These are phyloP conservation scores for Caenorhabditis wallacei DNA, from an alignment of 2,888 invertebrate species.

Conservation along the genomic window DNA sequence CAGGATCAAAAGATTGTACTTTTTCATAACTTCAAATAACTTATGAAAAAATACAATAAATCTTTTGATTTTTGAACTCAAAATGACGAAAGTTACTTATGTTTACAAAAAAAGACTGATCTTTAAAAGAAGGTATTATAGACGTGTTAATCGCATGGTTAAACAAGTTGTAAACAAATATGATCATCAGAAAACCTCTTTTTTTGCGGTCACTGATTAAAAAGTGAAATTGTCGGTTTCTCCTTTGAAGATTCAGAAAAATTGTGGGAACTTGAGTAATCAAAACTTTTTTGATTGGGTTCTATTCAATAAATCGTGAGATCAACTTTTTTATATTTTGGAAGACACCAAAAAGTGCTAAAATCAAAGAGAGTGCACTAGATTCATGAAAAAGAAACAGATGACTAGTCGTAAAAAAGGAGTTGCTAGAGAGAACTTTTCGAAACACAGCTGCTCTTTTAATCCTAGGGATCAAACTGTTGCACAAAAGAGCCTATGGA, in stretches of 20 bases:
- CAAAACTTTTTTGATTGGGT: too few relatives aligned
- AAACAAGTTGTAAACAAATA: neutral
- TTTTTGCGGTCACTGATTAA: too few relatives aligned
- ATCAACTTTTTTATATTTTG: neutral
- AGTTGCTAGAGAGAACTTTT: conserved; percentile 15
- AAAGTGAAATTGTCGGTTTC: neutral
- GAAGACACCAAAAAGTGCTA: neutral
- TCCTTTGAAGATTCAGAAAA: neutral
- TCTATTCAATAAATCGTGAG: neutral
- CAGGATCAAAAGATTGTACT: conserved; percentile 1
- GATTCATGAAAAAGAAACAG: conserved; percentile 20
- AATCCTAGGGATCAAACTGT: conserved; percentile 53
- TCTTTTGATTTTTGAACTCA: neutral
- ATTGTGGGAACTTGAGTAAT: neutral
- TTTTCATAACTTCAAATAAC: neutral
- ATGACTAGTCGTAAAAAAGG: conserved; percentile 6
- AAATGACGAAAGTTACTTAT: too few relatives aligned
- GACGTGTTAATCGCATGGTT: neutral
- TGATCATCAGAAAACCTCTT: too few relatives aligned
- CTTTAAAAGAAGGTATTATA: neutral
- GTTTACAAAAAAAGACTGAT: neutral
- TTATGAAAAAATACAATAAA: too few relatives aligned
- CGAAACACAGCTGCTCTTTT: conserved; percentile 38
- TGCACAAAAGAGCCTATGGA: conserved; percentile 8
- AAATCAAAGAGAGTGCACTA: neutral